Base-by-base conservation (phyloP, 2,113 vertebrate species). In the Gymnogyps californianus region DNA sequence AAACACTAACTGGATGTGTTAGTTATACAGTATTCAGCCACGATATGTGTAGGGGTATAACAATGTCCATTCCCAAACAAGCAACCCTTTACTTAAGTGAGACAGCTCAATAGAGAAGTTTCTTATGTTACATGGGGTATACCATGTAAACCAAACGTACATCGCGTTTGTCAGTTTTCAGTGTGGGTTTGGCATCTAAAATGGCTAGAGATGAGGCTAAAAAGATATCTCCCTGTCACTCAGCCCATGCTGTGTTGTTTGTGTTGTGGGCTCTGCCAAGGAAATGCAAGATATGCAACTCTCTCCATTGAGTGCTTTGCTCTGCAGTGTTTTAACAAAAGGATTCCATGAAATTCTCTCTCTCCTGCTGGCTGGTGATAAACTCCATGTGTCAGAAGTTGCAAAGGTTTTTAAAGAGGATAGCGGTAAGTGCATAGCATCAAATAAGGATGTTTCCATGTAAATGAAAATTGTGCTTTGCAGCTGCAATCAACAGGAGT, bases 41-140 rank as follows among this genome's bases (percentile, higher is more conserved):
- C 0, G 0, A 9, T 66, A 19, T 7, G 3, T 29, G 11, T 42
- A 66, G 19, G 28, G 17, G 29, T 61, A 19, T 51, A 51, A 58
- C 12, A 51, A n/a, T 34, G 44, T 42, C 32, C 29, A 26, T 32
- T 77, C 44, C 32, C 47, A 52, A 58, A 85, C 26, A 54, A 89
- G 12, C 22, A 84, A 21, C 8, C 13, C 5, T 32, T 86, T 59
- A 38, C 15, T 70, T 66, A 49, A 74, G 7, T 11, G 36, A 80
- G 26, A 71, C 31, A 66, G n/a, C 55, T 54, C 32, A 59, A 29
- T 6, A 59, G 36, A 47, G 36, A 87, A 32, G 6, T 47, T 74
- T 78, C 28, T 77, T 29, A 26, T 38, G 17, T 36, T 90, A 32
- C 0, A 2, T 51, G 47, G 29, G 38, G 15, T 58, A 44, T 79